Base-by-base conservation (phyloP, 1,140 invertebrate species). In the Diorhabda elongata region DNA sequence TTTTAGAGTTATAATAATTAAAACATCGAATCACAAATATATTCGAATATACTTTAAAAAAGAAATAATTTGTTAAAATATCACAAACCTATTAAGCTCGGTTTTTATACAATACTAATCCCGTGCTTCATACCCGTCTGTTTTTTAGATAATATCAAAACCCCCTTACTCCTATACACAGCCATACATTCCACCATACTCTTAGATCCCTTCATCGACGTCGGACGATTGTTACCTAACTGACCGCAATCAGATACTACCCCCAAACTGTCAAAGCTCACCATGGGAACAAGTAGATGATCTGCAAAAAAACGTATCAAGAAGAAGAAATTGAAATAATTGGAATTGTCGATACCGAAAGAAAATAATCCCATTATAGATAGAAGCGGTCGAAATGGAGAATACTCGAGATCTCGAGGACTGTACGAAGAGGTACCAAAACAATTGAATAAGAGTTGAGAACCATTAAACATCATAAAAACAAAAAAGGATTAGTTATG, bases 181-280 rank as follows among this genome's bases (percentile, higher is more conserved):
- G 77, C 78, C 41, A 80, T 74, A 63, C 73, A 79, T 43, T 80
- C 78, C 8, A 80, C 73, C 78, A 80, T 80, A 67, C 77, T 79
- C 45, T 71, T 70, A 4, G 76, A 78, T 26, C 74, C 73, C 58
- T 74, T 75, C 47, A 78, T 56, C 60, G 72, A 61, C 59, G 72
- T 71, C 26, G 76, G 76, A 2, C 66, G 43, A 6, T 77, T 75
- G 43, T 64, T 57, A 4, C 69, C 68, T 42, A 77, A 68, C 3
- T 66, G 66, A 11, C 75, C 76, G 41, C 64, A 68, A 52, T 74
- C 75, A 4, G 78, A 79, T 42, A 76, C 45, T 3, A 79, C 69
- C 26, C 76, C 77, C 3, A 75, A 78, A 67, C 74, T 78, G 69
- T 80, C 79, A 9, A 74, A 77, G 43, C 68, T 70, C 3, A 76